phyloP scores from a whole-genome alignment of 1,140 invertebrate species.

The Drosophila guanche region DNA sequence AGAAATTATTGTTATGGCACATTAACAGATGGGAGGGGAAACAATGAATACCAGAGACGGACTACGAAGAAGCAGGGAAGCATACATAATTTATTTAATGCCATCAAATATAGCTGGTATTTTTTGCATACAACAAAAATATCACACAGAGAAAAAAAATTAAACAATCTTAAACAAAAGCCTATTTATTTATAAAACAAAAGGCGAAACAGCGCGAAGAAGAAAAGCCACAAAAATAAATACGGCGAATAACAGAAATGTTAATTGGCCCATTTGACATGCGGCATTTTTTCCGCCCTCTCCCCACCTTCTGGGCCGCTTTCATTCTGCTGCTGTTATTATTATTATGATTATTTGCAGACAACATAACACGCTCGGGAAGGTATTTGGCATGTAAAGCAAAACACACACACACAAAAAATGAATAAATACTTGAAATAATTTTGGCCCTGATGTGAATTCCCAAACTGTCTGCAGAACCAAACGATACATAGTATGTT shows the following conservation, averaged over 20 bases:
- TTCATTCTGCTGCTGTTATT: slow-evolving; percentile 56
- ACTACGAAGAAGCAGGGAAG: slow-evolving; percentile 4
- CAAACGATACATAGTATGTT: slow-evolving; percentile 11
- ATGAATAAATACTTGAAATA: slow-evolving; percentile 68
- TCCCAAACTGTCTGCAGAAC: slow-evolving; percentile 71
- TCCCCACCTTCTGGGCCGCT: slow-evolving; percentile 39
- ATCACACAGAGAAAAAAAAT: slow-evolving; percentile 8
- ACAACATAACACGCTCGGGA: slow-evolving; percentile 26
- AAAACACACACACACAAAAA: slow-evolving; percentile 39
- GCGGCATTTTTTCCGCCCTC: slow-evolving; percentile 62
- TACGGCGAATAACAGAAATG: slow-evolving; percentile 74
- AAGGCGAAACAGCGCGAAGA: slow-evolving; percentile 36
- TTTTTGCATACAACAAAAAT: slow-evolving; percentile 67
- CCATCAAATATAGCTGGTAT: slow-evolving; percentile 61
- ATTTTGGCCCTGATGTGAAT: slow-evolving; percentile 74
- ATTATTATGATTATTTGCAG: slow-evolving; percentile 53
- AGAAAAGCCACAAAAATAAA: slow-evolving; percentile 42
- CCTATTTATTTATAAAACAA: slow-evolving; percentile 80
- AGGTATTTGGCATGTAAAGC: slow-evolving; percentile 64
- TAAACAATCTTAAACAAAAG: slow-evolving; percentile 64
- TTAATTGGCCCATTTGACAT: slow-evolving; percentile 82
- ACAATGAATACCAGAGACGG: slow-evolving; percentile 14
- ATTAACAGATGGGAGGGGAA: slow-evolving; percentile 28
- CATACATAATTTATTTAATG: slow-evolving; percentile 69
- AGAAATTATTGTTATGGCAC: slow-evolving; percentile 63